Conservation (phyloP, 2,888 invertebrate genomes). For the Dioctria rufipes region DNA sequence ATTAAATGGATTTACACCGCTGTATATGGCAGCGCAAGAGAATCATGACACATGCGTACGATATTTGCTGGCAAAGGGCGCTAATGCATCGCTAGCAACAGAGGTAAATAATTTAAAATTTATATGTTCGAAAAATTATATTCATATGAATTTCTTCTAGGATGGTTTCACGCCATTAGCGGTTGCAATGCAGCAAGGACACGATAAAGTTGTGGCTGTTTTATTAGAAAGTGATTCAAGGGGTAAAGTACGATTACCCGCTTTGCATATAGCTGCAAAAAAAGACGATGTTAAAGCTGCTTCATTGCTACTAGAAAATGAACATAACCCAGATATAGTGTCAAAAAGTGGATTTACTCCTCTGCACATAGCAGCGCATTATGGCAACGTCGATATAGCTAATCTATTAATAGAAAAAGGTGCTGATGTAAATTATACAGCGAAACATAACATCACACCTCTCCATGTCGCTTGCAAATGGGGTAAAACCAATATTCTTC, state of each 20-base stretch:
- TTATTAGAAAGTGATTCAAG: conserved; percentile 96
- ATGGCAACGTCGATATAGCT: conserved; percentile 96
- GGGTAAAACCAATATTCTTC: conserved; percentile 96
- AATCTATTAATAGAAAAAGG: conserved; percentile 89
- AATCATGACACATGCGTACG: conserved; percentile 95
- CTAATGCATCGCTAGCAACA: conserved; percentile 96
- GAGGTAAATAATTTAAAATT: conserved; percentile 76
- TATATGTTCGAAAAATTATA: not conserved
- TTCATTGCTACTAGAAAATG: conserved; percentile 91
- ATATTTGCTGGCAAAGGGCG: conserved; percentile 91
- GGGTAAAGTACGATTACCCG: conserved; percentile 95
- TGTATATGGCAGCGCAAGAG: conserved; percentile 99
- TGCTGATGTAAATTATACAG: conserved; percentile 95
- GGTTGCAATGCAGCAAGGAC: conserved; percentile 99
- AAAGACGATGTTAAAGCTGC: conserved; percentile 99
- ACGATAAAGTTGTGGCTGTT: conserved; percentile 97
- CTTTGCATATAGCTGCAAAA: conserved; percentile 98
- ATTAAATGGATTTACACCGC: conserved; percentile 96
- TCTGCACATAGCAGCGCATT: conserved; percentile 98
- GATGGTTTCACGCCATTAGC: conserved; percentile 99
- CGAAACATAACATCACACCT: conserved; percentile 98
- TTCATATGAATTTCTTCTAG: conserved; percentile 71
- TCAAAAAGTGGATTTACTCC: conserved; percentile 99
- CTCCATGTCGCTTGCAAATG: conserved; percentile 98
- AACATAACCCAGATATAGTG: conserved; percentile 96